Percentiles rank a stretch among this genome's conserved stretches.
Evolutionary conservation across 1,140 invertebrate species (phyloP).

Genomic region (Stratiolaelaps scimitus): DNA sequence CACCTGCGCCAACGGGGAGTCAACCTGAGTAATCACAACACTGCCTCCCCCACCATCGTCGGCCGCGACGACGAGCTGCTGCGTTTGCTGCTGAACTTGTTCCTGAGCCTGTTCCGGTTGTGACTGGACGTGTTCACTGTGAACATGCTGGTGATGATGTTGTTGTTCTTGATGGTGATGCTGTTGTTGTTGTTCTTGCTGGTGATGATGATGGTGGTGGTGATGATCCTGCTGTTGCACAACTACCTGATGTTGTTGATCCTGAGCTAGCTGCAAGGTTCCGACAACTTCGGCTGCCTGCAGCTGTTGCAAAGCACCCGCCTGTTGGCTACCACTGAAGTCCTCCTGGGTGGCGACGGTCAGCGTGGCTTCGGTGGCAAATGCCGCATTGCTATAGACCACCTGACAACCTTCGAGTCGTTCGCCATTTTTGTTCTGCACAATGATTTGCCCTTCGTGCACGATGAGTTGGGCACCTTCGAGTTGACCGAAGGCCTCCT

Average conservation of each 20-base stretch:
- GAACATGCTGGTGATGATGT: neutral
- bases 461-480: slow-evolving; percentile 19
- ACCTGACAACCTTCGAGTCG: slow-evolving; percentile 13
- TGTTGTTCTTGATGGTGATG: slow-evolving; percentile 1
- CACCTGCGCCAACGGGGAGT: no score
- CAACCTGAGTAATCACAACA: no score
- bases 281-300: no score
- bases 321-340: no score
- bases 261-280: no score
- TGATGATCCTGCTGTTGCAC: no score
- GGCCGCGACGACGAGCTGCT: neutral
- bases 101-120: neutral
- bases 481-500: slow-evolving; percentile 4
- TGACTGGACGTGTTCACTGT: neutral
- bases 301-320: no score
- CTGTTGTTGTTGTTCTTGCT: neutral
- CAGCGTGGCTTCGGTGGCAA: neutral
- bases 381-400: slow-evolving; percentile 8
- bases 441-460: slow-evolving; percentile 18
- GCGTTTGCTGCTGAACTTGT: slow-evolving; percentile 1
- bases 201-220: no score
- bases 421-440: slow-evolving; percentile 20
- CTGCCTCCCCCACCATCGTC: no score
- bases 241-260: no score
- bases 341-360: no score